Evolutionary conservation across 2,797 vertebrate genomes (phyloP), one percentile per base, ranked within the genome.

Genomic region (Hemitrygon akajei): DNA sequence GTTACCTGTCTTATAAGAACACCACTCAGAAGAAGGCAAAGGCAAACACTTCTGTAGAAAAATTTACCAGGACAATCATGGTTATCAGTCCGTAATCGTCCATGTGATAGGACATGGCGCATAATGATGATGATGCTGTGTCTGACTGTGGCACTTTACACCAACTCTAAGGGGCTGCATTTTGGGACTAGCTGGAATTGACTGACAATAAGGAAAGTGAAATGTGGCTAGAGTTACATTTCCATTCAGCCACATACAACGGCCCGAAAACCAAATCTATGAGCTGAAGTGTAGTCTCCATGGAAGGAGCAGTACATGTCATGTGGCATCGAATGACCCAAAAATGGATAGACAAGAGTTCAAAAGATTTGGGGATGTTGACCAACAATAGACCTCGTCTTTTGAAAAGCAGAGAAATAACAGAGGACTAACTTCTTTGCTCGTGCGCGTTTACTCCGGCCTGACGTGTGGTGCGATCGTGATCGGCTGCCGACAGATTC

Each of bases 391-490:
- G 30, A 20, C 18, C n/a, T 69, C 1, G 66, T 69, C 40, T 93
- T 75, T 73, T 56, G 11, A 75, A 76, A 25, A 76, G 3, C 5
- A 27, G 69, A 75, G 58, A 75, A 93, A 56, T n/a, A 93, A 56
- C 20, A 56, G 20, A 47, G 20, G 60, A 94, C 97, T 97, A 97
- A 99, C 98, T 97, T 98, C 96, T 97, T 98, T 93, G 96, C 96
- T 79, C 97, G 97, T 25, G 96, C 94, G 76, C 94, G 96, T 94
- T 97, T 98, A 94, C 96, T 97, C 96, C 97, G 97, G 95, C 97
- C 96, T 0, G 95, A 94, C 93, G 95, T 95, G 3, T 95, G 94
- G 0, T 40, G 91, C 94, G 71, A n/a, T 56, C 37, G 95, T 7
- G 95, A 34, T 94, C 95, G 95, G 95, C 96, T 96, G 93, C 94